Conservation (phyloP, 2,888 invertebrate genomes). For the Meteorus colon region DNA sequence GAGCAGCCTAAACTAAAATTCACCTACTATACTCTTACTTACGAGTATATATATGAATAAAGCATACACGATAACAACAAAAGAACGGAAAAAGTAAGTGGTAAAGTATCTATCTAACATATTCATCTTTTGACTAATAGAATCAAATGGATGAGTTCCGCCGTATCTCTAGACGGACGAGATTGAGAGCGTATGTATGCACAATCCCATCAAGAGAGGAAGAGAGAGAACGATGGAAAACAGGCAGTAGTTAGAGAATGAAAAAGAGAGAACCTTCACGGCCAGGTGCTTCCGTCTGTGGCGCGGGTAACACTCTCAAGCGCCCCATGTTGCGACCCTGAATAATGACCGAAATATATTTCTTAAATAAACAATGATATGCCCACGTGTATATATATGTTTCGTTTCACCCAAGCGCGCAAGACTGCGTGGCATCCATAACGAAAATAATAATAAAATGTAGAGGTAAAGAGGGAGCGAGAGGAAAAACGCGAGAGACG, state of each 20-base stretch:
- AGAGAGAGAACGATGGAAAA: slow-evolving; percentile 46
- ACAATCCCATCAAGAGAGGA: slow-evolving; percentile 6
- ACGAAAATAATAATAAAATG: slow-evolving; percentile 42
- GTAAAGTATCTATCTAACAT: slow-evolving; percentile 27
- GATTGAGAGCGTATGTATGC: slow-evolving; percentile 26
- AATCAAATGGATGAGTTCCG: slow-evolving; percentile 50
- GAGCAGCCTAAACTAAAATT: too few relatives aligned
- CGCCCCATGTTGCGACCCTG: slow-evolving; percentile 58
- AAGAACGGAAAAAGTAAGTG: not conserved
- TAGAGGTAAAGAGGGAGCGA: slow-evolving; percentile 2
- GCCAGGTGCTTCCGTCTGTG: slow-evolving; percentile 57
- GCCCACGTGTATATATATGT: slow-evolving; percentile 50
- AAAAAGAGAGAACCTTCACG: slow-evolving; percentile 37
- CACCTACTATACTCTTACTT: not conserved
- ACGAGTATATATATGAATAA: not conserved
- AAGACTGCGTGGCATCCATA: slow-evolving; percentile 38
- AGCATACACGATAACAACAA: not conserved
- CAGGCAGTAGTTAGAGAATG: slow-evolving; percentile 19
- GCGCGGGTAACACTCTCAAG: slow-evolving; percentile 39
- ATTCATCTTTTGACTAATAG: slow-evolving; percentile 46
- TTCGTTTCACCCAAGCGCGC: slow-evolving; percentile 44
- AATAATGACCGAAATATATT: slow-evolving; percentile 69
- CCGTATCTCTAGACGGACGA: slow-evolving; percentile 41
- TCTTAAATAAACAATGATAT: slow-evolving; percentile 68
- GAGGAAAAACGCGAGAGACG: slow-evolving; percentile 14